phyloP scores from a whole-genome alignment of 2,888 invertebrate species.

The Pseudococcus longispinus region DNA sequence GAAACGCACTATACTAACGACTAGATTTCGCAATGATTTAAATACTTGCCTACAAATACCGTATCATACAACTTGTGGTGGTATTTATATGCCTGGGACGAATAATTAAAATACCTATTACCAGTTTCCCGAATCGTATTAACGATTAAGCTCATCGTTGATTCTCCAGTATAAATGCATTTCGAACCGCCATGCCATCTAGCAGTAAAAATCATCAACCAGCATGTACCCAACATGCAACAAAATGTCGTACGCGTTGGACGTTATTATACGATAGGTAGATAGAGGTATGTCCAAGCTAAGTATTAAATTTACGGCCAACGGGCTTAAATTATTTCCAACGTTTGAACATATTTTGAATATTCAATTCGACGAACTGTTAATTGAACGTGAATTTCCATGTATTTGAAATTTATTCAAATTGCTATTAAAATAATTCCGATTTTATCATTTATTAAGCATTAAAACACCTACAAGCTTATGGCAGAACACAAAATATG shows the following conservation, averaged over 20 bases:
- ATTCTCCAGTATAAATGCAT: neutral
- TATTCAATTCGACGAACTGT: slow-evolving; percentile 27
- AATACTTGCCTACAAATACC: neutral
- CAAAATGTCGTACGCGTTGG: slow-evolving; percentile 1
- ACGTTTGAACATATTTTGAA: slow-evolving; percentile 20
- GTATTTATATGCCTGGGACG: neutral
- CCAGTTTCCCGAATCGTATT: neutral
- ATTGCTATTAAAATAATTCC: slow-evolving; percentile 20
- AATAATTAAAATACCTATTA: slow-evolving; percentile 28
- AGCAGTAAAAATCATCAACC: neutral
- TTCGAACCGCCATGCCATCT: too few relatives aligned
- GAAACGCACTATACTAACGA: neutral
- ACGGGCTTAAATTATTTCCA: neutral
- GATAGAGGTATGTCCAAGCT: neutral
- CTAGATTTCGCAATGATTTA: slow-evolving; percentile 35
- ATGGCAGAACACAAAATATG: neutral
- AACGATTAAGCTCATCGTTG: neutral
- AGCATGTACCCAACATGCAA: neutral
- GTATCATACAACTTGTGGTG: neutral
- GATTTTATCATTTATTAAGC: slow-evolving; percentile 22
- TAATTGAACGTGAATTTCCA: slow-evolving; percentile 35
- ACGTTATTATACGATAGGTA: neutral
- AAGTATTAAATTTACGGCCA: slow-evolving; percentile 7
- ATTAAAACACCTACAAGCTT: slow-evolving; percentile 35
- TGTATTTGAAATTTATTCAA: slow-evolving; percentile 38